These are phyloP conservation scores for Lacanobia oleracea DNA, from an alignment of 2,888 invertebrate genomes.

Conservation along the genomic window DNA sequence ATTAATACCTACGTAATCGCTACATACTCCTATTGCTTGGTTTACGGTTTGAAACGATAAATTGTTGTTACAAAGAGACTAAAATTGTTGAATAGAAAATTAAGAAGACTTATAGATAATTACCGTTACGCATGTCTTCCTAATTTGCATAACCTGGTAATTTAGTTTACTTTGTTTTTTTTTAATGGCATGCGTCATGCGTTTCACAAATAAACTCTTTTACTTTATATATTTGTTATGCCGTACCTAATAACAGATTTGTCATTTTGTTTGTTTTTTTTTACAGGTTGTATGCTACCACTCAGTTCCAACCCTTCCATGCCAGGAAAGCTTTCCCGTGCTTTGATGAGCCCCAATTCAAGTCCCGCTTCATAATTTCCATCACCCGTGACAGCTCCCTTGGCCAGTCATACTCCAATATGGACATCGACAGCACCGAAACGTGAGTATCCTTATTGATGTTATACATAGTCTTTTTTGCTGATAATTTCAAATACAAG, in stretches of 20 bases:
- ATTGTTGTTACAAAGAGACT: not conserved
- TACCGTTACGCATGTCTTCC: no score
- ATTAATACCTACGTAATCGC: no score
- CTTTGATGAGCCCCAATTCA: constrained; percentile 96
- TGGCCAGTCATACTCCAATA: constrained; percentile 91
- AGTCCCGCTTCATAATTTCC: constrained; percentile 93
- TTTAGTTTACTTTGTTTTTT: no score
- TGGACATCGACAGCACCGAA: constrained; percentile 87
- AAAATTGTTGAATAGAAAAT: not conserved
- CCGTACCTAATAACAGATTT: not conserved
- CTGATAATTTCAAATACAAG: not conserved
- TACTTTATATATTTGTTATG: no score
- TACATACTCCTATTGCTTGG: no score
- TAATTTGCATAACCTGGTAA: no score
- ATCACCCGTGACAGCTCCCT: constrained; percentile 91
- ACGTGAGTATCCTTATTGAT: constrained; percentile 73
- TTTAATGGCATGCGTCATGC: no score
- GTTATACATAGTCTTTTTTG: not conserved
- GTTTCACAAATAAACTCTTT: no score
- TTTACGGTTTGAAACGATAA: no score
- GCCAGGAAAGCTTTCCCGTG: constrained; percentile 96
- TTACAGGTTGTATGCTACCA: constrained; percentile 89
- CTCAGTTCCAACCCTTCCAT: constrained; percentile 95
- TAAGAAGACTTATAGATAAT: not conserved
- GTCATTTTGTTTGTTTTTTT: not conserved